phyloP scores from a whole-genome alignment of 2,888 invertebrate species.

The Microctonus aethiopoides region DNA sequence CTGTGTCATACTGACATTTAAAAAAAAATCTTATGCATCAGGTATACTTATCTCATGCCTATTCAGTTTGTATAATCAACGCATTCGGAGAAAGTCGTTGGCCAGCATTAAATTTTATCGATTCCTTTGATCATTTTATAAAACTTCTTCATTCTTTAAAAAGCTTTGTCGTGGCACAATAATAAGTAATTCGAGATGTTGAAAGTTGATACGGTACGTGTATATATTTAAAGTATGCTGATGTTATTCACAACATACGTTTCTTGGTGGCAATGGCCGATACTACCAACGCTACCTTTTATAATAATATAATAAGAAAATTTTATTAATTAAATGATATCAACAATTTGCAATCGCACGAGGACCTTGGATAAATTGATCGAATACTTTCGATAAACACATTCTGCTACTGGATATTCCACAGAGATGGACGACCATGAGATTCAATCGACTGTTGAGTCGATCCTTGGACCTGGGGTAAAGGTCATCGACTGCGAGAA shows the following conservation, averaged over 20 bases:
- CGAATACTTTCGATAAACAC: constrained; percentile 12
- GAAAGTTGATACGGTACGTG: neutral
- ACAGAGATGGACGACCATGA: constrained; percentile 76
- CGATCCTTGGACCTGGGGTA: constrained; percentile 77
- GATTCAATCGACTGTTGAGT: constrained; percentile 80
- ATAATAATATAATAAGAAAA: neutral
- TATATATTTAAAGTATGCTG: neutral
- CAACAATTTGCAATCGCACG: constrained; percentile 37
- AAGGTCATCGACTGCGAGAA: constrained; percentile 80
- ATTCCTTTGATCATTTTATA: neutral
- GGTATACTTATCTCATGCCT: neutral
- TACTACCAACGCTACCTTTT: neutral
- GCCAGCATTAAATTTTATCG: neutral
- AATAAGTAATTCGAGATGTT: constrained; percentile 6
- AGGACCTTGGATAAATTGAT: constrained; percentile 14
- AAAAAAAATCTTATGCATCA: neutral
- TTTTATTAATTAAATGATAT: neutral
- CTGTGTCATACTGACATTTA: neutral
- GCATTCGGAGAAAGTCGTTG: neutral
- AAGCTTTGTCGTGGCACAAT: neutral
- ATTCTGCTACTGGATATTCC: constrained; percentile 34
- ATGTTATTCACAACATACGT: neutral
- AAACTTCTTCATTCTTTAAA: neutral
- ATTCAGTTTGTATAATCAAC: neutral
- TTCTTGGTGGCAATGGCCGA: neutral